Evolutionary conservation across 2,888 invertebrate genomes (phyloP).

Genomic region (Ophonus ardosiacus): DNA sequence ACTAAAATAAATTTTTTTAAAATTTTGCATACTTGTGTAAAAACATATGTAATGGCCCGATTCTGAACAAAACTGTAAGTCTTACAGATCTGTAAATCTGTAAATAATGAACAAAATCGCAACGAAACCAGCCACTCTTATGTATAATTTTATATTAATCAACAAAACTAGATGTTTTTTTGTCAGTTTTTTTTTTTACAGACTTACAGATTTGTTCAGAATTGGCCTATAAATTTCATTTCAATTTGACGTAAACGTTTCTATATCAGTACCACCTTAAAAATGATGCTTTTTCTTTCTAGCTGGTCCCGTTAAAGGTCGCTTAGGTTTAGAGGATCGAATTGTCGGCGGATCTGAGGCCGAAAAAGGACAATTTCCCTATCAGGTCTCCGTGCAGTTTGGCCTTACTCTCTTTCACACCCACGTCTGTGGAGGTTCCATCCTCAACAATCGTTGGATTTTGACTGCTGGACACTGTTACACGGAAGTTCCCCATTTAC

Average conservation of each 20-base stretch:
- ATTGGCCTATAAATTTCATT: too few relatives aligned
- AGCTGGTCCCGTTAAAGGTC: not conserved
- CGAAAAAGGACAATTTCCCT: slow-evolving; percentile 75
- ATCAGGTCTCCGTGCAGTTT: slow-evolving; percentile 76
- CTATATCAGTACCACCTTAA: too few relatives aligned
- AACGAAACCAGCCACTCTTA: too few relatives aligned
- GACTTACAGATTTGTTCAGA: slow-evolving; percentile 70
- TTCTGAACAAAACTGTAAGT: too few relatives aligned
- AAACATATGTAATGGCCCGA: too few relatives aligned
- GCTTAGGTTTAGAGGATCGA: not conserved
- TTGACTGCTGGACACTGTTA: slow-evolving; percentile 75
- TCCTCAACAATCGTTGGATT: slow-evolving; percentile 71
- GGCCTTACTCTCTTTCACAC: slow-evolving; percentile 73
- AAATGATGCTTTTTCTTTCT: not conserved
- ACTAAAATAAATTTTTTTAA: too few relatives aligned
- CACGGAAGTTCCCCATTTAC: slow-evolving; percentile 69
- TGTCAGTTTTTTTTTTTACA: too few relatives aligned
- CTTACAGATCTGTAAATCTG: too few relatives aligned
- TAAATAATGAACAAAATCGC: slow-evolving; percentile 74
- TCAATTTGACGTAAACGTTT: too few relatives aligned
- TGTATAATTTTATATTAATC: too few relatives aligned
- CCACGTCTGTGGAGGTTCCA: slow-evolving; percentile 75
- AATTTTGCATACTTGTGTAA: too few relatives aligned
- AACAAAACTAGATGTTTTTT: too few relatives aligned
- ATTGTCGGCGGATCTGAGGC: slow-evolving; percentile 68